Base-by-base conservation (phyloP, 2,888 invertebrate species). In the Melangyna quadrimaculata region DNA sequence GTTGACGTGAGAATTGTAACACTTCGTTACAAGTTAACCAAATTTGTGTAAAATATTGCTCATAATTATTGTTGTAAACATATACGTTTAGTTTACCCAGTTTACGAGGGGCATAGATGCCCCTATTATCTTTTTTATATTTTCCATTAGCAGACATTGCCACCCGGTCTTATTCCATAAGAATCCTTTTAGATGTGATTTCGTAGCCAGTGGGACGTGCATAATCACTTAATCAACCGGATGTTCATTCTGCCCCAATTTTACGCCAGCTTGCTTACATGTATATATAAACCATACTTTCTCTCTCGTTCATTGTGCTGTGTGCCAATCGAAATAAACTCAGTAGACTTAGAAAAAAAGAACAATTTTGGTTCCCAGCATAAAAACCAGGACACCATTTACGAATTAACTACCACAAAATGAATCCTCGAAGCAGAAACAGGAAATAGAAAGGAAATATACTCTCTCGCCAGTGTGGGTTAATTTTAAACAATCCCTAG, bases 191-290 rank as follows among this genome's bases (percentile, higher is more conserved):
- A 70, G 57, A 65, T 70, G 73, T 48, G 55, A 69, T 73, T 70
- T 78, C 40, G 35, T 59, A 55, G 74, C 51, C 70, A 78, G n/a
- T 70, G 70, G 51, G 57, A 70, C 51, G 73, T 70, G 63, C 32
- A 40, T 61, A 74, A 83, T 78, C 74, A 74, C 74, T 71, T 83
- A 74, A 83, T 83, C 83, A 83, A 78, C 70, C 82, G 78, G 57
- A 78, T 71, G 74, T 57, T 72, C 82, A 82, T 72, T 82, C 53
- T 22, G 65, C 63, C 70, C 70, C 70, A 83, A 83, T 83, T 78
- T 74, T 63, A 78, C 70, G 48, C 74, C 40, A 32, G 51, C 75
- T 70, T 63, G 48, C 75, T 19, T 67, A n/a, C n/a, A n/a, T n/a
- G n/a, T n/a, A n/a, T n/a, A n/a, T n/a, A n/a, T n/a, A 48, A 45